Percentiles rank a stretch among this genome's conserved stretches.
phyloP scores from a whole-genome alignment of 2,113 vertebrate species.

The Atrichornis clamosus region DNA sequence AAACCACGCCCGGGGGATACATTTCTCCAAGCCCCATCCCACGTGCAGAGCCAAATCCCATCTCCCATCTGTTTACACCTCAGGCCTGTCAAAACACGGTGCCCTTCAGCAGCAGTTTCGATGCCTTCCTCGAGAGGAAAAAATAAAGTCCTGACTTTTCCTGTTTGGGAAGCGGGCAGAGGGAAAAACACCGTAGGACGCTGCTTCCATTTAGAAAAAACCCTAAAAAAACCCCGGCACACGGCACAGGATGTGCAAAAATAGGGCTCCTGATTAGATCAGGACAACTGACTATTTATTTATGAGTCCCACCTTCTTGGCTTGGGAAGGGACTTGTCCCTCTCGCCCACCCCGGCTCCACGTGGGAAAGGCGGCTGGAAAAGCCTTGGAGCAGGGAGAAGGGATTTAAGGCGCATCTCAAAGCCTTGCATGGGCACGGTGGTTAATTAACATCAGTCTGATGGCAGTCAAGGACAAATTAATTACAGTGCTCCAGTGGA shows the following conservation, averaged over 20 bases:
- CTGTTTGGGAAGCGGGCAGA: conserved; percentile 41
- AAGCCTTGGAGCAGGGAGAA: fast-evolving
- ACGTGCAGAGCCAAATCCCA: fast-evolving
- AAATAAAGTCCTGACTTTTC: conserved; percentile 53
- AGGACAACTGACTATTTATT: not conserved
- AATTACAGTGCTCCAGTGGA: not conserved
- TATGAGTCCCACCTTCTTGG: not conserved
- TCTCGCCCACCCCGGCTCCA: not conserved
- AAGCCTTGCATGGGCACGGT: not conserved
- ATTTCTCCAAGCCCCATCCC: not conserved
- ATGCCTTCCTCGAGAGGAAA: not conserved
- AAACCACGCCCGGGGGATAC: fast-evolving
- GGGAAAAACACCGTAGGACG: not conserved
- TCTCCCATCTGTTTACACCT: not conserved
- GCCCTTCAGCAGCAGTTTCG: not conserved
- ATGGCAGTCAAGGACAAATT: not conserved
- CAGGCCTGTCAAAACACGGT: not conserved
- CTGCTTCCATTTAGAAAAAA: not conserved
- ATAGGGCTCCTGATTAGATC: conserved; percentile 36
- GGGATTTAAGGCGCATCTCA: fast-evolving
- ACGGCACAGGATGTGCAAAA: conserved; percentile 49
- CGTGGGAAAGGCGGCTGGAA: fast-evolving
- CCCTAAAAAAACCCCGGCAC: fast-evolving
- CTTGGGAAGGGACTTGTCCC: not conserved
- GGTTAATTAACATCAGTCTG: not conserved